Evolutionary conservation across 2,113 vertebrate species (phyloP).

Genomic region (Asarcornis scutulata): DNA sequence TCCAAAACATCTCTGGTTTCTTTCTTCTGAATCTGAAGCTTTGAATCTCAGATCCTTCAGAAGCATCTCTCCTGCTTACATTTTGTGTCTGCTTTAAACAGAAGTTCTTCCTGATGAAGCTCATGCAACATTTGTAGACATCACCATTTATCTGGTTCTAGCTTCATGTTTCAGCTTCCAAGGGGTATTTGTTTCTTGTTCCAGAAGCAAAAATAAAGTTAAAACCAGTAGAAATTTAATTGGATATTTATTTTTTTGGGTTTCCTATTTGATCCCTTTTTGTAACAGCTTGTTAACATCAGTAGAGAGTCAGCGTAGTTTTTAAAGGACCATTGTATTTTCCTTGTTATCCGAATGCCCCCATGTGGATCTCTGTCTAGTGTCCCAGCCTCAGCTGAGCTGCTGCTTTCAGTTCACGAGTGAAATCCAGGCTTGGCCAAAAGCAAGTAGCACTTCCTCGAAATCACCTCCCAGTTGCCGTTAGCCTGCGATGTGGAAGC

Average conservation of each 20-base stretch:
- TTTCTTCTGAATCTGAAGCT: background rate
- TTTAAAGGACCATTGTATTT: background rate
- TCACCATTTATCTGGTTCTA: background rate
- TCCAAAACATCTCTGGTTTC: background rate
- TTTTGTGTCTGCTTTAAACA: background rate
- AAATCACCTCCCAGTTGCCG: background rate
- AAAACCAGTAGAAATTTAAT: background rate
- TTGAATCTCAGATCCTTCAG: background rate
- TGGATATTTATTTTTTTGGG: no score
- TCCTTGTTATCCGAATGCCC: background rate
- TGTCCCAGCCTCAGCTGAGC: background rate
- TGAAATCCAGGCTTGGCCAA: background rate
- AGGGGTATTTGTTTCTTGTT: background rate
- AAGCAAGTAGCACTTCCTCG: background rate
- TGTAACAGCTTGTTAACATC: background rate
- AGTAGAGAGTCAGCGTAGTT: background rate
- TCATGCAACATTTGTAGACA: background rate
- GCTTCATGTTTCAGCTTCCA: background rate
- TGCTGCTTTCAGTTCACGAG: background rate
- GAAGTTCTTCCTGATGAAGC: background rate
- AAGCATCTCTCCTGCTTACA: fast-evolving
- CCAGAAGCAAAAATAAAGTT: background rate
- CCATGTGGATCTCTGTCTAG: background rate
- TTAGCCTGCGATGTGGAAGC: background rate
- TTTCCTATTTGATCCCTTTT: background rate